phyloP scores from a whole-genome alignment of 2,888 invertebrate species.

The Leptopilina myrica region DNA sequence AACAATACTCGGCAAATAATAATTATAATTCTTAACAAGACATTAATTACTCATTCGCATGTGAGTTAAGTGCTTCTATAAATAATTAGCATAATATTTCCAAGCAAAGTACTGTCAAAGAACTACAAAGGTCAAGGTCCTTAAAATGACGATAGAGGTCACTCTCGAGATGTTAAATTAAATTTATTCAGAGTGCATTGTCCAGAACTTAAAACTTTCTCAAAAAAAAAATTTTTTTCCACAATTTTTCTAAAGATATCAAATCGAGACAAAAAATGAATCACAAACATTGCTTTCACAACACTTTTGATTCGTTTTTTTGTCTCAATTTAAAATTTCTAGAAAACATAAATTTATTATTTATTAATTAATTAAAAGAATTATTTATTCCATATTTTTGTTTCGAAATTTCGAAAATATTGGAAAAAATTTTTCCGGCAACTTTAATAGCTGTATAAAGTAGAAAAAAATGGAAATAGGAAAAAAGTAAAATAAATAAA shows the following conservation, averaged over 20 bases:
- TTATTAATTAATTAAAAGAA: too few relatives aligned
- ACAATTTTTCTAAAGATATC: too few relatives aligned
- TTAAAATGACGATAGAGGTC: slow-evolving; percentile 3
- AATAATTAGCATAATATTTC: slow-evolving; percentile 30
- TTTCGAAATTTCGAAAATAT: too few relatives aligned
- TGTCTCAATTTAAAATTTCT: too few relatives aligned
- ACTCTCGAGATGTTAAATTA: background rate
- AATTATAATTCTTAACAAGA: slow-evolving; percentile 36
- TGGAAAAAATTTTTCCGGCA: too few relatives aligned
- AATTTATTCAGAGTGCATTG: background rate
- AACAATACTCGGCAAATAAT: slow-evolving; percentile 25
- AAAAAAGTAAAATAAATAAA: background rate
- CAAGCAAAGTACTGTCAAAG: slow-evolving; percentile 18
- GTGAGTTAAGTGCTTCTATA: slow-evolving; percentile 28
- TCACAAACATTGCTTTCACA: too few relatives aligned
- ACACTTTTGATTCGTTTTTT: too few relatives aligned
- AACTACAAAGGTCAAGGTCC: slow-evolving; percentile 12
- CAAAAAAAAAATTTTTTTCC: background rate
- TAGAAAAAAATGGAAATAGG: too few relatives aligned
- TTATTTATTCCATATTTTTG: too few relatives aligned
- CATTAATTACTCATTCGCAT: slow-evolving; percentile 28
- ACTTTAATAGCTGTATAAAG: too few relatives aligned
- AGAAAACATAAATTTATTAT: too few relatives aligned
- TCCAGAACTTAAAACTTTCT: background rate
- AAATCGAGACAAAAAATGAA: too few relatives aligned